phyloP scores from a whole-genome alignment of 1,140 invertebrate genomes.

The Hesperophylax magnus region DNA sequence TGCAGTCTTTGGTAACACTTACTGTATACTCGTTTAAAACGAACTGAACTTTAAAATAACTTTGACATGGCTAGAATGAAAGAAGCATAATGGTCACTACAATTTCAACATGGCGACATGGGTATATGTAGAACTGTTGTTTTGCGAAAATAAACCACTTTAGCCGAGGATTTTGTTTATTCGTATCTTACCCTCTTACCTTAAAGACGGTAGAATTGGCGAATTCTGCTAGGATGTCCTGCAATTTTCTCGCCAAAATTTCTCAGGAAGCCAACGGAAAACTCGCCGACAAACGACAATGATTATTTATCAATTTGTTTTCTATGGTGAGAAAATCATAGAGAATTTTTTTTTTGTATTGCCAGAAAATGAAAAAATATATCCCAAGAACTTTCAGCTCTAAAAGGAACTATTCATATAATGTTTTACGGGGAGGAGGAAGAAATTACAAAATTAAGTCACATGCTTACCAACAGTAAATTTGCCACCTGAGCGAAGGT shows the following conservation, averaged over 20 bases:
- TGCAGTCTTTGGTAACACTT: constrained; percentile 48
- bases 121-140: constrained; percentile 27
- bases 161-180: constrained; percentile 35
- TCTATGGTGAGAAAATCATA: neutral
- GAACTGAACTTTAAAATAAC: constrained; percentile 48
- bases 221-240: constrained; percentile 39
- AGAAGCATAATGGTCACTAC: constrained; percentile 51
- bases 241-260: constrained; percentile 39
- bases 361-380: too few relatives aligned
- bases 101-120: constrained; percentile 46
- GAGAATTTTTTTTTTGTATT: neutral
- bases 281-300: constrained; percentile 30
- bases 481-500: too few relatives aligned
- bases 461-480: too few relatives aligned
- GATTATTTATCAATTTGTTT: neutral
- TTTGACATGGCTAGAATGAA: constrained; percentile 49
- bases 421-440: too few relatives aligned
- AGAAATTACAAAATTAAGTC: too few relatives aligned
- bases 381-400: too few relatives aligned
- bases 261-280: constrained; percentile 47
- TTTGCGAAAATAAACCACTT: constrained; percentile 41
- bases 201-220: constrained; percentile 50
- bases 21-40: constrained; percentile 46
- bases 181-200: constrained; percentile 51
- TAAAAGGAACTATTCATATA: too few relatives aligned